Conservation (phyloP, 1,140 invertebrate genomes). For the Drosophila ambigua region DNA sequence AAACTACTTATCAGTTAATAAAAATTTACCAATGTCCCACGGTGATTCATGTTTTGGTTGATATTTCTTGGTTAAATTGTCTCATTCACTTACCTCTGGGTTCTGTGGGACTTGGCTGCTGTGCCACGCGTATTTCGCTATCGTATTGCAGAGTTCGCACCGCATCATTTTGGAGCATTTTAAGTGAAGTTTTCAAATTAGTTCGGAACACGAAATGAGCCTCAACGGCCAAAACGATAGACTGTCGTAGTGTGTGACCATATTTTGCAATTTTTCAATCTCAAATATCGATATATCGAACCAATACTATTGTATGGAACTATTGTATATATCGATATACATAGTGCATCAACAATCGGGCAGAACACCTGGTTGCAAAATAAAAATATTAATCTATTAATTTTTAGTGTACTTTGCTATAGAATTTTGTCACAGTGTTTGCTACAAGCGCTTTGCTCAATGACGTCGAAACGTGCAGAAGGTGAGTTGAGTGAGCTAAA, state of each 20-base stretch:
- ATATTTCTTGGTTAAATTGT: background rate
- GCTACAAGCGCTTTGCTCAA: conserved; percentile 15
- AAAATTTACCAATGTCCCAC: conserved; percentile 16
- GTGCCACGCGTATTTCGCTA: conserved; percentile 77
- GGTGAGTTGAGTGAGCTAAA: conserved; percentile 7
- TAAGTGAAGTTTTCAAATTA: conserved; percentile 31
- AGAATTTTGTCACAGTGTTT: conserved; percentile 15
- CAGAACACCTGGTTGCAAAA: too few species aligned
- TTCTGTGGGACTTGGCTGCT: conserved; percentile 51
- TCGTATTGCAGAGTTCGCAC: conserved; percentile 80
- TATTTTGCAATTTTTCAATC: too few species aligned
- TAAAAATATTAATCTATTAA: too few species aligned
- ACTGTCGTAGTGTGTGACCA: conserved; percentile 6
- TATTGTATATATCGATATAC: too few species aligned
- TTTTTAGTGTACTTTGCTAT: background rate
- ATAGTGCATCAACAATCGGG: too few species aligned
- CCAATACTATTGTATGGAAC: too few species aligned
- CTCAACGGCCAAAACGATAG: conserved; percentile 35
- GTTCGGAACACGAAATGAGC: background rate
- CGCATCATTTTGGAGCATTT: conserved; percentile 81
- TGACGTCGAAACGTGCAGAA: conserved; percentile 24
- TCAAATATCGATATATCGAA: too few species aligned
- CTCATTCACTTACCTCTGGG: conserved; percentile 63
- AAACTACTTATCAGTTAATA: conserved; percentile 44
- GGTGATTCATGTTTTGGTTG: conserved; percentile 50